Evolutionary conservation across 2,113 vertebrate species (phyloP).

Genomic region (Sphyrna mokarran): DNA sequence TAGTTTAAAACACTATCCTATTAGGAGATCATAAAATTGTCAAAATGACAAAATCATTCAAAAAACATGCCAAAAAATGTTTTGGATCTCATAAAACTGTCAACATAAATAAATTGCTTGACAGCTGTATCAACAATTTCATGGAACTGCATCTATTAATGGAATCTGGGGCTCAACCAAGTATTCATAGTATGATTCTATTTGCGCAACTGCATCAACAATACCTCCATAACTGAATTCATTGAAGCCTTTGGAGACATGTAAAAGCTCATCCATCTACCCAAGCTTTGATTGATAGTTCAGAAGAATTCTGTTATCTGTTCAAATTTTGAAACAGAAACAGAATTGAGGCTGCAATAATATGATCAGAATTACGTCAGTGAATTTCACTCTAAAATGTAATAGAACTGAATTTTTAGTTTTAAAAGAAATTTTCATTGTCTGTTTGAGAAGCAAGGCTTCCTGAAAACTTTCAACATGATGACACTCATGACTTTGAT

Average conservation of each 20-base stretch:
- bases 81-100: background rate
- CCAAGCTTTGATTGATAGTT: background rate
- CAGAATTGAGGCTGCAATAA: background rate
- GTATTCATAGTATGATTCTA: background rate
- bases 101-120: background rate
- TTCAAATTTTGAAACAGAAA: background rate
- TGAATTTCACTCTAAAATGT: background rate
- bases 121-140: background rate
- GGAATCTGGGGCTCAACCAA: background rate
- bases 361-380: background rate
- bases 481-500: background rate
- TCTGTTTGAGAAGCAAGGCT: background rate
- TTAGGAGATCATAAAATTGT: no score
- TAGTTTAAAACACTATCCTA: no score
- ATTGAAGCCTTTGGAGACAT: background rate
- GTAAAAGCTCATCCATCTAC: background rate
- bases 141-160: background rate
- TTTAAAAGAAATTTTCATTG: background rate
- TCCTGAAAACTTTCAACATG: background rate
- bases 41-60: no score
- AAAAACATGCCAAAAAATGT: no score
- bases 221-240: no score
- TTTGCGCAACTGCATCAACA: background rate
- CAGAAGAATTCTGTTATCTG: background rate
- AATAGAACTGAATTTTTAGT: background rate